Base-by-base conservation (phyloP, 2,888 invertebrate species). In the Trichopria drosophilae region DNA sequence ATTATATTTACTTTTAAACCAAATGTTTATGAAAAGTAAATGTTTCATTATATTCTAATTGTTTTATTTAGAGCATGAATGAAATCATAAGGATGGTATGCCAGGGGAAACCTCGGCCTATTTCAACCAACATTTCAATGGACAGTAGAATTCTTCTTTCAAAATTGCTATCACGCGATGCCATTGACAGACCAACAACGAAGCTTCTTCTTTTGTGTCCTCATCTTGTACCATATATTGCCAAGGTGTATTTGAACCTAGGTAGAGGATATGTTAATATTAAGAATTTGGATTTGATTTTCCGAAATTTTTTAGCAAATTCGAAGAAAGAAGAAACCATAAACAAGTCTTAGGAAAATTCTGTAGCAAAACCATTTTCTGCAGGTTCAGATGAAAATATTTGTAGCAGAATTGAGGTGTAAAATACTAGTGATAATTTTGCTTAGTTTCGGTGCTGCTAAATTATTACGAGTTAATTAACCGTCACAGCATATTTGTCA, bases 131-230 rank as follows among this genome's bases (percentile, higher is more conserved):
- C 6, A 48, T 63, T 4, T 64, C 66, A 1, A 7, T 36, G 6
- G 48, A 62, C 3, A 41, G 62, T 1, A 59, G 66, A 10, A 66
- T 64, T 13, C 28, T 73, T 6, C 55, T 71, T 52, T 71, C 67
- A 10, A 72, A 67, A 55, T 68, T 74, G 62, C 49, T 75, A 13
- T 64, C 63, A 9, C 66, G 66, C 49, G 48, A 65, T 12, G 45
- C 65, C 4, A 1, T 23, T 1, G 49, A 49, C 22, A 67, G 74
- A 40, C 73, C 74, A 1, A 62, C 53, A 3, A 66, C 69, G 13
- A 55, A 63, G 15, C 64, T 68, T 22, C 55, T 74, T 3, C 39
- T 73, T 5, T 58, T 69, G 0, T 70, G 68, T 22, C 72, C 70
- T 1, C 59, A 61, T 40, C 61, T 72, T 2, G 60, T 62, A 1